Evolutionary conservation across 2,113 vertebrate genomes (phyloP).

Genomic region (Chascanopsetta lugubris): DNA sequence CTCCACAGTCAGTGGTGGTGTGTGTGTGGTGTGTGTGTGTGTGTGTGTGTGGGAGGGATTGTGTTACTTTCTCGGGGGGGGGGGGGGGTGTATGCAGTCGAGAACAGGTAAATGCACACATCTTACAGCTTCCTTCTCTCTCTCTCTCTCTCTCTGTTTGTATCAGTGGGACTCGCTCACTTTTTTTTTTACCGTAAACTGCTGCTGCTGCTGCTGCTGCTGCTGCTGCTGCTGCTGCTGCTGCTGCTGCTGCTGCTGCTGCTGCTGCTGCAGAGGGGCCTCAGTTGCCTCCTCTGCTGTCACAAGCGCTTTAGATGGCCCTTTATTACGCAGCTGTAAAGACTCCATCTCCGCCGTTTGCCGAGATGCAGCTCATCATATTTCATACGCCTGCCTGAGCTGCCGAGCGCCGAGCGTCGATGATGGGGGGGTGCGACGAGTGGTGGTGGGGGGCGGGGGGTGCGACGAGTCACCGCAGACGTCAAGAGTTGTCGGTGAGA

Average conservation of each 20-base stretch:
- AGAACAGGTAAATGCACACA: conserved; percentile 32
- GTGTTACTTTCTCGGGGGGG: conserved; percentile 35
- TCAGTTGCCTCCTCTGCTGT: conserved; percentile 45
- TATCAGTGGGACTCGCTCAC: conserved; percentile 11
- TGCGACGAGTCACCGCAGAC: conserved; percentile 14
- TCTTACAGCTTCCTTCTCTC: conserved; percentile 22
- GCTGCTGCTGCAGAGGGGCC: conserved; percentile 31
- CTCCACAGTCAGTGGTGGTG: conserved; percentile 36
- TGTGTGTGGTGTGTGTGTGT: too few species aligned
- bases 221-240: too few species aligned
- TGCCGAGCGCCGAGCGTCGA: conserved; percentile 3
- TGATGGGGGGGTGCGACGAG: conserved; percentile 41
- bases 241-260: too few species aligned
- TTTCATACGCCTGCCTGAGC: conserved; percentile 29
- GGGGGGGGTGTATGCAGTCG: not conserved
- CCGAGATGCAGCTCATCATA: conserved; percentile 17
- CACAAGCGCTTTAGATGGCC: conserved; percentile 52
- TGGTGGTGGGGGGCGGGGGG: conserved; percentile 19
- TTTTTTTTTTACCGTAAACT: conserved; percentile 5
- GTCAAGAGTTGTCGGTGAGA: conserved; percentile 8
- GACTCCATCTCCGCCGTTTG: conserved; percentile 37
- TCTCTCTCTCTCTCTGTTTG: conserved; percentile 30
- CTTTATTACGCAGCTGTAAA: conserved; percentile 27
- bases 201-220: too few species aligned
- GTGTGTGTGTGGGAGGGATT: too few species aligned